Base-by-base conservation (phyloP, 2,113 vertebrate species). In the Festucalex cinctus region DNA sequence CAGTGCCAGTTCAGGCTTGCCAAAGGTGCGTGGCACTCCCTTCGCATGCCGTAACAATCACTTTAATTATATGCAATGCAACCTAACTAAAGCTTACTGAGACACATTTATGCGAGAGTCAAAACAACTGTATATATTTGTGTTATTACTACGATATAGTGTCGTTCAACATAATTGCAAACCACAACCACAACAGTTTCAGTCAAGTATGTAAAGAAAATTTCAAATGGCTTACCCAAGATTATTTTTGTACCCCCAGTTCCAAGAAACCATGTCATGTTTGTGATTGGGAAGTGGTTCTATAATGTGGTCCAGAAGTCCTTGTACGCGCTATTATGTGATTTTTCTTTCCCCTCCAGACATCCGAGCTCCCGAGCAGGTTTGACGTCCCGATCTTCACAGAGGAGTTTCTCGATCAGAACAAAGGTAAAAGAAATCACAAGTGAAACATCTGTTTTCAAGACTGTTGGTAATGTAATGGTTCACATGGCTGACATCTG, bases 301-400 rank as follows among this genome's bases (percentile, higher is more conserved):
- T 19, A 1, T 46, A 17, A 4, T 46, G 44, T 46, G 17, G 44
- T 13, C 1, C 12, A 20, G 39, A 39, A 6, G 6, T 7, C 19
- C 19, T 13, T 16, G 12, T 44, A 44, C 16, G 2, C 43, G 16
- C 13, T 14, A 17, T 44, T 44, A 53, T 12, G 49, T 24, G 51
- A 24, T 61, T 68, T 5, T 43, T 28, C 10, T 19, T 75, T 53
- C 17, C 82, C 12, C 75, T 80, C 43, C 71, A 99, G 96, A 85
- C 79, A 20, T 88, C 92, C 0, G 96, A 98, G 51, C 65, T 91
- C 46, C 84, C 93, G 0, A 93, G 91, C 54, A 90, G 93, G 75
- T 97, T 98, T 0, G 96, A 98, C 0, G 94, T 97, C 13, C 96
- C 97, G 12, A 98, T 99, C 79, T 99, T 99, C 89, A 98, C 97